These are phyloP conservation scores for Agriopis marginaria DNA, from an alignment of 2,888 invertebrate genomes.

Conservation along the genomic window DNA sequence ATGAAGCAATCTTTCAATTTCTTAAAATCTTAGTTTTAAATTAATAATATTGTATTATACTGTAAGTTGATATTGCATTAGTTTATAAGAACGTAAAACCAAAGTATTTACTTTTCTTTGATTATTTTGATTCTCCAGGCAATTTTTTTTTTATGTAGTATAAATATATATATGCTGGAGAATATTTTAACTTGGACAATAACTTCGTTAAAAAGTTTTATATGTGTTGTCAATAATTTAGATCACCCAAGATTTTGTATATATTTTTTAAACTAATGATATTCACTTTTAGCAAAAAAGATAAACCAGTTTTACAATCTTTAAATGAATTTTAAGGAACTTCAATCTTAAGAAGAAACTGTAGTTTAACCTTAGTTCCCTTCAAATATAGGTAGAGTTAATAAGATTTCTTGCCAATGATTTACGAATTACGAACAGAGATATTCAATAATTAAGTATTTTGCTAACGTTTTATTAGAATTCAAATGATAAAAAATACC, in stretches of 20 bases:
- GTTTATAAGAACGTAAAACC: slow-evolving; percentile 32
- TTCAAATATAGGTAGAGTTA: neutral
- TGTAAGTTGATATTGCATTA: slow-evolving; percentile 17
- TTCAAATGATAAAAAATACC: slow-evolving; percentile 25
- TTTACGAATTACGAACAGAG: slow-evolving; percentile 13
- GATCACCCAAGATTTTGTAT: too few relatives aligned
- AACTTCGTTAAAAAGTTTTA: neutral
- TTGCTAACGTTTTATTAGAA: slow-evolving; percentile 26
- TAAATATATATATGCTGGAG: neutral
- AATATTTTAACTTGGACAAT: neutral
- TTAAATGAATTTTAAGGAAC: too few relatives aligned
- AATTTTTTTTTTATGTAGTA: too few relatives aligned
- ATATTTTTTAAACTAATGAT: too few relatives aligned
- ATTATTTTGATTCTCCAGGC: neutral
- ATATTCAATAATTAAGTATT: slow-evolving; percentile 21
- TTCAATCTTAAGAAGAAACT: too few relatives aligned
- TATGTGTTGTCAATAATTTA: too few relatives aligned
- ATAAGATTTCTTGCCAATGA: slow-evolving; percentile 23
- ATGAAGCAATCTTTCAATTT: slow-evolving; percentile 42
- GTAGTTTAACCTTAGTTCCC: neutral
- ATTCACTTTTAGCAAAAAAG: too few relatives aligned
- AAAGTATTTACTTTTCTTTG: slow-evolving; percentile 26
- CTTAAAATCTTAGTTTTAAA: slow-evolving; percentile 35
- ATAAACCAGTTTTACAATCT: too few relatives aligned
- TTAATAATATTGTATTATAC: slow-evolving; percentile 11